Evolutionary conservation across 1,140 invertebrate genomes (phyloP).

Genomic region (Camponotus floridanus): DNA sequence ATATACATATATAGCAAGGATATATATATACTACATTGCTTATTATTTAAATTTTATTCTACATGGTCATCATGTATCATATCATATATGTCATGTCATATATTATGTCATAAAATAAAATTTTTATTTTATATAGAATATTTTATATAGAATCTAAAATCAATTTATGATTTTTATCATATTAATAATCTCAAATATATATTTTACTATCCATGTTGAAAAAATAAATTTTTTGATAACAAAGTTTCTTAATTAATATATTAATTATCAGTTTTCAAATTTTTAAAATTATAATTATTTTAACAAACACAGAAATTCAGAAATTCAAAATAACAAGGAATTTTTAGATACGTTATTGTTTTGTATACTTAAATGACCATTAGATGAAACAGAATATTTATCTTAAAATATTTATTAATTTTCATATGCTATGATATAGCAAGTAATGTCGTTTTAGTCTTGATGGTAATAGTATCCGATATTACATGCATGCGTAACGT

Average conservation of each 20-base stretch:
- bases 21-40: too few relatives aligned
- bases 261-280: too few relatives aligned
- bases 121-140: background rate
- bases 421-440: background rate
- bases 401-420: conserved; percentile 23
- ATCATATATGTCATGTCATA: too few relatives aligned
- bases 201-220: background rate
- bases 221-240: background rate
- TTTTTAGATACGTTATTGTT: background rate
- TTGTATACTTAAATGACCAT: background rate
- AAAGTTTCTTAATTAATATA: too few relatives aligned
- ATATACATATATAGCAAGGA: too few relatives aligned
- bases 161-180: background rate
- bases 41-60: too few relatives aligned
- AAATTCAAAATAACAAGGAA: conserved; percentile 3
- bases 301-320: background rate
- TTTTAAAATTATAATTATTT: conserved; percentile 1
- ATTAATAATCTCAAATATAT: background rate
- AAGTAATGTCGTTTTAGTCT: conserved; percentile 28
- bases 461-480: conserved; percentile 53
- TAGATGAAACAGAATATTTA: background rate
- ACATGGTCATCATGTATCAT: too few relatives aligned
- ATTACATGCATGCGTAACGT: conserved; percentile 40
- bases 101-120: too few relatives aligned
- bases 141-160: background rate